A percentile compares a stretch with the other conserved stretches of the same genome.
phyloP scores from a whole-genome alignment of 2,113 vertebrate species.

The Condylura cristata region DNA sequence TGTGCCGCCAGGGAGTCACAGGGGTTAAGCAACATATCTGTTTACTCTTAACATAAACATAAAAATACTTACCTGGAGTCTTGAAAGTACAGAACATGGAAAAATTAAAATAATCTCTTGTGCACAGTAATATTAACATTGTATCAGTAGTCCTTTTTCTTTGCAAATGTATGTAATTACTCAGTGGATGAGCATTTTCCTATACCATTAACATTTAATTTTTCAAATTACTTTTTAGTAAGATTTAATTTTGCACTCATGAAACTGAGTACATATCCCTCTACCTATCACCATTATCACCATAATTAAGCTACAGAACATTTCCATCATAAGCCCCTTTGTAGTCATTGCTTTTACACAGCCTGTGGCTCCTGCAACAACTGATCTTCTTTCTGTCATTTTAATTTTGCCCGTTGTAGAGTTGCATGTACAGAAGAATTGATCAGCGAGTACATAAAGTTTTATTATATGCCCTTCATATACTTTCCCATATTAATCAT shows the following conservation, averaged over 20 bases:
- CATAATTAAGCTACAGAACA: background rate
- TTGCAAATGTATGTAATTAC: background rate
- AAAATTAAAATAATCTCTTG: slow-evolving; percentile 30
- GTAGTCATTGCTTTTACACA: background rate
- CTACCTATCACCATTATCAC: background rate
- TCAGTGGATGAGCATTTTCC: background rate
- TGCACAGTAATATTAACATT: background rate
- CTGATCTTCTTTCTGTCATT: background rate
- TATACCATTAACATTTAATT: background rate
- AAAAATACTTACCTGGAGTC: background rate
- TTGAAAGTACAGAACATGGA: background rate
- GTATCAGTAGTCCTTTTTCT: slow-evolving; percentile 32
- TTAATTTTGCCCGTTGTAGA: background rate
- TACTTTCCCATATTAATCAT: background rate
- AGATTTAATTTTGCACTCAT: slow-evolving; percentile 1
- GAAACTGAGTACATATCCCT: background rate
- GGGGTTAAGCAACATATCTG: too few relatives aligned
- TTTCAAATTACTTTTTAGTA: slow-evolving; percentile 9
- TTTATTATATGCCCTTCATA: background rate
- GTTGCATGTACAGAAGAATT: background rate
- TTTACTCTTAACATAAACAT: background rate
- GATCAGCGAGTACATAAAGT: background rate
- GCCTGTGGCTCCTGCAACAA: background rate
- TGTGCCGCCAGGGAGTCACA: too few relatives aligned
- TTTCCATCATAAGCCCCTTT: background rate